A percentile compares a stretch with the other conserved stretches of the same genome.
Conservation (phyloP, 2,888 invertebrate species). For the Leuctra nigra region DNA sequence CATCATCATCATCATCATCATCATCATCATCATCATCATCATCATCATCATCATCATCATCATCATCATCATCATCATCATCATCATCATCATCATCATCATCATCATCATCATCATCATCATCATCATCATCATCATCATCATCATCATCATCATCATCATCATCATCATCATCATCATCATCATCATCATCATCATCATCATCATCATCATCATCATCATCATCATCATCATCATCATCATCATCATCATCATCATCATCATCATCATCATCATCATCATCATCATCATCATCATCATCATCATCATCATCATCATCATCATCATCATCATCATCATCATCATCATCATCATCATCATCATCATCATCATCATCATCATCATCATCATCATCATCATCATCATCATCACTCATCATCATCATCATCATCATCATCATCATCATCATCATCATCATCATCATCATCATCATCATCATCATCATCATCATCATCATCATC, state of each 20-base stretch:
- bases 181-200: background rate
- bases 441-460: background rate
- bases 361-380: background rate
- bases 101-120: background rate
- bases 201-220: background rate
- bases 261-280: background rate
- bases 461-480: background rate
- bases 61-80: background rate
- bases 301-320: background rate
- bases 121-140: background rate
- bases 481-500: background rate
- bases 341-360: background rate
- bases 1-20: background rate
- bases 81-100: background rate
- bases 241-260: background rate
- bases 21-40: background rate
- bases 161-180: background rate
- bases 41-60: background rate
- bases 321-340: background rate
- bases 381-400: background rate
- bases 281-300: background rate
- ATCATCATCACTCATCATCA: too few relatives aligned
- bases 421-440: background rate
- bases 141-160: background rate
- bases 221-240: background rate